Base-by-base conservation (phyloP, 2,888 invertebrate species). In the Leucozona laternaria region DNA sequence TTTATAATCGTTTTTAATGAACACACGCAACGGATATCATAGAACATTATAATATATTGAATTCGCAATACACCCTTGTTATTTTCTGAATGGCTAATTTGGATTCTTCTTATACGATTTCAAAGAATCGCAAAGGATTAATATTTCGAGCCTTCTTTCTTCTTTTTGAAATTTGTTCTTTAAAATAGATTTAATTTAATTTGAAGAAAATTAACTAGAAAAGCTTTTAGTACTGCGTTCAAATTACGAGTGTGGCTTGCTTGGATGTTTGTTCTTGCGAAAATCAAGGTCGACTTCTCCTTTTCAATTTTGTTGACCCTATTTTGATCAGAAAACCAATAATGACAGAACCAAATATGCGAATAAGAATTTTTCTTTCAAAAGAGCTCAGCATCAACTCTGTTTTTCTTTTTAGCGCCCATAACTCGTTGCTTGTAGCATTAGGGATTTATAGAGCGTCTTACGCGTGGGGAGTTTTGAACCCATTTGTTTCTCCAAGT, bases 21-120 rank as follows among this genome's bases (percentile, higher is more conserved):
- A 40, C 34, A 60, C 77, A 82, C 82, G 82, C 66, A 78, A 78
- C 17, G 45, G 45, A 53, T 40, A 40, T 66, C 62, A 50, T 58
- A 58, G 58, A 50, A 58, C 20, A 58, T 50, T n/a, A n/a, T n/a
- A n/a, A 20, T 25, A 60, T 25, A 58, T 57, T 50, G 62, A 45
- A 57, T 43, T 62, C 2, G 15, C 15, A 43, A 43, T 43, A 43
- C 15, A 40, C 43, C 15, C 43, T 7, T 43, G n/a, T 15, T 43
- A 43, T 43, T 43, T 43, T 43, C n/a, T 43, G 7, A 43, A 43
- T 43, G 13, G 1, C 40, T 40, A n/a, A n/a, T n/a, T 43, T 43
- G 1, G 43, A 43, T n/a, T 7, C n/a, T n/a, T n/a, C 6, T 6
- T 43, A 43, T n/a, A n/a, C n/a, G n/a, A n/a, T n/a, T n/a, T n/a